phyloP scores from a whole-genome alignment of 2,888 invertebrate genomes.

The Acrobeloides nanus region DNA sequence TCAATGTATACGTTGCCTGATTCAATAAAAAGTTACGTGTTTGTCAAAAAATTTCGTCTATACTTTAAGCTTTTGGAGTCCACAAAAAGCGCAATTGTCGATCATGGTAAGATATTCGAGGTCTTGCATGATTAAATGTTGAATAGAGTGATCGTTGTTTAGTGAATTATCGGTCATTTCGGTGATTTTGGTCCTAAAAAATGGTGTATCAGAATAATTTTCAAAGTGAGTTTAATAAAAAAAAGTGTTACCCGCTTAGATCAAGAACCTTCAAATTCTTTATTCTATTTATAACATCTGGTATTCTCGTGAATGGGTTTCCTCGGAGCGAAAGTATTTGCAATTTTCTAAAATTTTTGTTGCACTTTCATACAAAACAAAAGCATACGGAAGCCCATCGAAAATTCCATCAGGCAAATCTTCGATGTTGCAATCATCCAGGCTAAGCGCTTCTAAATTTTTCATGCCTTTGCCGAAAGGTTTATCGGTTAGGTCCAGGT shows the following conservation, averaged over 20 bases:
- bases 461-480: constrained; percentile 26
- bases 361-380: not conserved
- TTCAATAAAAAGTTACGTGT: too few relatives aligned
- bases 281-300: constrained; percentile 24
- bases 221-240: too few relatives aligned
- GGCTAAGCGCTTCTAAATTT: constrained; percentile 29
- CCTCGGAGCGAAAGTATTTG: constrained; percentile 26
- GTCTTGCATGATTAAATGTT: constrained; percentile 32
- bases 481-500: constrained; percentile 4
- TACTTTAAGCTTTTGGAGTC: constrained; percentile 13
- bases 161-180: constrained; percentile 24
- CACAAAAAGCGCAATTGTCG: constrained; percentile 16
- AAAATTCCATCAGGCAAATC: constrained; percentile 19
- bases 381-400: constrained; percentile 30
- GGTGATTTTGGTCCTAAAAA: constrained; percentile 28
- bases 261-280: constrained; percentile 28
- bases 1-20: too few relatives aligned
- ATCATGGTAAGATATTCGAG: constrained; percentile 16
- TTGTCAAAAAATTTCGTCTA: too few relatives aligned
- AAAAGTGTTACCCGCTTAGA: too few relatives aligned
- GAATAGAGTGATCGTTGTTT: constrained; percentile 30
- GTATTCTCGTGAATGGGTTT: constrained; percentile 32
- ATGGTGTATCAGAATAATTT: too few relatives aligned
- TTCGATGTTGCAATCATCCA: constrained; percentile 29
- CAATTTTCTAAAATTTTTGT: constrained; percentile 30